These are phyloP conservation scores for Phoxinus dragarum DNA, from an alignment of 2,797 vertebrate genomes.

Conservation along the genomic window DNA sequence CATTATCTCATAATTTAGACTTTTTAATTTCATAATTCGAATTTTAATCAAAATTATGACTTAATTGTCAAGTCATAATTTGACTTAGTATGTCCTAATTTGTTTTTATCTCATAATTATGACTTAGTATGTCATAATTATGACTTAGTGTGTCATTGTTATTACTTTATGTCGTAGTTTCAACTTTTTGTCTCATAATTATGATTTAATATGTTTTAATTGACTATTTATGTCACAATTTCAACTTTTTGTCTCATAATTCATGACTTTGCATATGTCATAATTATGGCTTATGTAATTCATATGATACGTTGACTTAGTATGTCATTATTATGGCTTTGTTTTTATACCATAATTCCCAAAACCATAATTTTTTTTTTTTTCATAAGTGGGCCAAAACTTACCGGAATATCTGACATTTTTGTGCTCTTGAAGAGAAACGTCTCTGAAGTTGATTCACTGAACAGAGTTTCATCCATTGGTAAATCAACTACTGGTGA, in stretches of 20 bases:
- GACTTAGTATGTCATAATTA: neutral
- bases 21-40: neutral
- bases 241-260: too few species aligned
- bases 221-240: neutral
- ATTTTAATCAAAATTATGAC: neutral
- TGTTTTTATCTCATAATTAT: neutral
- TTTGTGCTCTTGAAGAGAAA: conserved; percentile 69
- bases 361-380: neutral
- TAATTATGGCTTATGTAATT: neutral
- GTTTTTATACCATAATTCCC: neutral
- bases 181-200: too few species aligned
- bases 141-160: too few species aligned
- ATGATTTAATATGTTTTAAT: too few species aligned
- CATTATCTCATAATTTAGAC: neutral
- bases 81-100: neutral
- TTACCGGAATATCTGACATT: conserved; percentile 79
- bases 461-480: conserved; percentile 70
- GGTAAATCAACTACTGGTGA: conserved; percentile 63
- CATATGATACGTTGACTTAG: neutral
- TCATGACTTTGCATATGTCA: neutral
- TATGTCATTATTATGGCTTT: neutral
- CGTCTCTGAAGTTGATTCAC: conserved; percentile 71
- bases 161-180: too few species aligned
- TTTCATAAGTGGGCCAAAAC: conserved; percentile 18
- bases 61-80: neutral